These are phyloP conservation scores for Leptura quadrifasciata DNA, from an alignment of 2,888 invertebrate species.

Conservation along the genomic window DNA sequence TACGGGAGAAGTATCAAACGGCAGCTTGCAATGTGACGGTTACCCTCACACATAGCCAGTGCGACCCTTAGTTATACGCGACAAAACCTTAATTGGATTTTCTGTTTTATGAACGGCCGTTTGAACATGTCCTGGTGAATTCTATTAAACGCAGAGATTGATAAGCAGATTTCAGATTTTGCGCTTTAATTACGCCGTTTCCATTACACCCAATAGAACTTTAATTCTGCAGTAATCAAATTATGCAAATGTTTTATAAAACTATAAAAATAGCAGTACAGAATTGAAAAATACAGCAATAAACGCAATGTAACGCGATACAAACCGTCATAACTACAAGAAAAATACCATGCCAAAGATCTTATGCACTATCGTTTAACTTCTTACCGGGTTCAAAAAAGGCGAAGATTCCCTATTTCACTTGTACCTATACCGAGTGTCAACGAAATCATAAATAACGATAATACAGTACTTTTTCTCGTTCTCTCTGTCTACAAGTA, in stretches of 20 bases:
- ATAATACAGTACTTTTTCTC: too few relatives aligned
- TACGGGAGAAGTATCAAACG: conserved; percentile 14
- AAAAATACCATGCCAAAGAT: too few relatives aligned
- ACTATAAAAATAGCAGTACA: conserved; percentile 5
- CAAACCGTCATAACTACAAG: too few relatives aligned
- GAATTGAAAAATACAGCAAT: too few relatives aligned
- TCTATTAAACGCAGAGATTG: conserved; percentile 55
- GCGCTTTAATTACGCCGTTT: conserved; percentile 51
- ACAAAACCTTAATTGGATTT: conserved; percentile 67
- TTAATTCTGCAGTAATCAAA: conserved; percentile 46
- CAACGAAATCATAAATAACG: too few relatives aligned
- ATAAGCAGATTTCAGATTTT: conserved; percentile 56
- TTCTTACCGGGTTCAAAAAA: too few relatives aligned
- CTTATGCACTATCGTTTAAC: too few relatives aligned
- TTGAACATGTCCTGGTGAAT: conserved; percentile 52
- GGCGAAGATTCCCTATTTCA: too few relatives aligned
- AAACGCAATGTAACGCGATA: too few relatives aligned
- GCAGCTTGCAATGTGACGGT: background rate
- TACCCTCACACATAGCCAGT: conserved; percentile 17
- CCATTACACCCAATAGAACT: conserved; percentile 48
- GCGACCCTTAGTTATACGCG: conserved; percentile 59
- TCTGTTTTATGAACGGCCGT: conserved; percentile 62
- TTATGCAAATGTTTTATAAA: conserved; percentile 48
- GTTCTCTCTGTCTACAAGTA: too few relatives aligned
- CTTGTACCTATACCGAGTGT: too few relatives aligned